Evolutionary conservation across 1,140 invertebrate species (phyloP).

Genomic region (Brachionus plicatilis): DNA sequence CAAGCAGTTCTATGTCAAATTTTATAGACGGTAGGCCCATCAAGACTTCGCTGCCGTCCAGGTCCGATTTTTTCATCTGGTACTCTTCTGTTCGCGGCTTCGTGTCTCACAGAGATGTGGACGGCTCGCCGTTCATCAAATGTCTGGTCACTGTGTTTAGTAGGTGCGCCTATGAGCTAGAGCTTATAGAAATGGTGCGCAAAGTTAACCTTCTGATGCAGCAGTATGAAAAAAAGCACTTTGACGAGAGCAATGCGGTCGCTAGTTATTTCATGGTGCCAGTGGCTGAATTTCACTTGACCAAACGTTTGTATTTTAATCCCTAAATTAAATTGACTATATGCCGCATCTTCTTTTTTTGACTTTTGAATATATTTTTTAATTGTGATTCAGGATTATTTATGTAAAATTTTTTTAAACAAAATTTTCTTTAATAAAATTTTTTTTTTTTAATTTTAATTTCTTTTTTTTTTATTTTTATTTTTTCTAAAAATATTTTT

Average conservation of each 20-base stretch:
- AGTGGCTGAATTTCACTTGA: conserved; percentile 31
- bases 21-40: conserved; percentile 1
- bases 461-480: too few species aligned
- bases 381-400: not conserved
- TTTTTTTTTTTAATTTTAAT: too few species aligned
- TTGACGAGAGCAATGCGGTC: conserved; percentile 26
- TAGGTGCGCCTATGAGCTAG: conserved; percentile 16
- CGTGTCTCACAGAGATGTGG: conserved; percentile 15
- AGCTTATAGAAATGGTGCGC: conserved; percentile 35
- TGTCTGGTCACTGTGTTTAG: conserved; percentile 35
- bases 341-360: not conserved
- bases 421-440: not conserved
- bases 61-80: conserved; percentile 39
- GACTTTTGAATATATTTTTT: not conserved
- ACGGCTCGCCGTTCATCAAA: conserved; percentile 33
- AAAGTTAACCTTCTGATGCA: conserved; percentile 32
- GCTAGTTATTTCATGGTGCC: conserved; percentile 40
- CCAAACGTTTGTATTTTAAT: conserved; percentile 33
- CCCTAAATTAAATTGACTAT: not conserved
- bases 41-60: not conserved
- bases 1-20: conserved; percentile 9
- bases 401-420: not conserved
- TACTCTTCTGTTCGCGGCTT: conserved; percentile 31
- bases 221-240: conserved; percentile 38
- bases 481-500: too few species aligned